Evolutionary conservation across 2,888 invertebrate genomes (phyloP).

Genomic region (Biston betularia): DNA sequence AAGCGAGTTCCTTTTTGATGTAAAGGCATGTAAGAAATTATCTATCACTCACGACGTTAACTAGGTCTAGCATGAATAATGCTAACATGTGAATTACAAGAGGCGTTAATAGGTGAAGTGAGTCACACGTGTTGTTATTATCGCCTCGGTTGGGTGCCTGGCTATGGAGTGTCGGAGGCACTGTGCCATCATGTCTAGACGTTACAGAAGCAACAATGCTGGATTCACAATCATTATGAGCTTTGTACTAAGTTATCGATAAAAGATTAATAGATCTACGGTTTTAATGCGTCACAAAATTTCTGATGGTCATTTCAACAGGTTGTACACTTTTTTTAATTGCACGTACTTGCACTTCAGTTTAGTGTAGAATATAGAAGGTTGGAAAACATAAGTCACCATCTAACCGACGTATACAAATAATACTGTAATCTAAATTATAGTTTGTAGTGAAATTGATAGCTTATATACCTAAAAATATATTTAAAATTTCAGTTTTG

Average conservation of each 20-base stretch:
- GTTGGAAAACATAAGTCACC: too few relatives aligned
- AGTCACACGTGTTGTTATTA: conserved; percentile 66
- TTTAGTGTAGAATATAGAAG: too few relatives aligned
- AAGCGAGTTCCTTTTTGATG: conserved; percentile 40
- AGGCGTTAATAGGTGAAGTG: conserved; percentile 64
- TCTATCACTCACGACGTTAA: conserved; percentile 58
- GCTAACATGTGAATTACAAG: conserved; percentile 67
- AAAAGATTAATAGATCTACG: not conserved
- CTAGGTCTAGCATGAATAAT: conserved; percentile 69
- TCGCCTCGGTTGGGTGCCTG: conserved; percentile 56
- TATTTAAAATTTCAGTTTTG: too few relatives aligned
- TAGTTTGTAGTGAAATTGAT: too few relatives aligned
- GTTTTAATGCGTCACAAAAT: too few relatives aligned
- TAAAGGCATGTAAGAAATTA: conserved; percentile 50
- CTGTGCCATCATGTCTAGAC: conserved; percentile 30
- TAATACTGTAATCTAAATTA: too few relatives aligned
- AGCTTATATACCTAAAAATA: too few relatives aligned
- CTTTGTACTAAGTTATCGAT: not conserved
- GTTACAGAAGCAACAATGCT: conserved; percentile 14
- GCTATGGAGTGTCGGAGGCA: conserved; percentile 26
- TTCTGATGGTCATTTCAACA: too few relatives aligned
- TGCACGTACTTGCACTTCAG: too few relatives aligned
- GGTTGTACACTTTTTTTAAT: too few relatives aligned
- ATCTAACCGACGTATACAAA: too few relatives aligned
- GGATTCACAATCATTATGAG: conserved; percentile 8